phyloP scores from a whole-genome alignment of 1,140 invertebrate genomes.

The Drosophila kepulauana region DNA sequence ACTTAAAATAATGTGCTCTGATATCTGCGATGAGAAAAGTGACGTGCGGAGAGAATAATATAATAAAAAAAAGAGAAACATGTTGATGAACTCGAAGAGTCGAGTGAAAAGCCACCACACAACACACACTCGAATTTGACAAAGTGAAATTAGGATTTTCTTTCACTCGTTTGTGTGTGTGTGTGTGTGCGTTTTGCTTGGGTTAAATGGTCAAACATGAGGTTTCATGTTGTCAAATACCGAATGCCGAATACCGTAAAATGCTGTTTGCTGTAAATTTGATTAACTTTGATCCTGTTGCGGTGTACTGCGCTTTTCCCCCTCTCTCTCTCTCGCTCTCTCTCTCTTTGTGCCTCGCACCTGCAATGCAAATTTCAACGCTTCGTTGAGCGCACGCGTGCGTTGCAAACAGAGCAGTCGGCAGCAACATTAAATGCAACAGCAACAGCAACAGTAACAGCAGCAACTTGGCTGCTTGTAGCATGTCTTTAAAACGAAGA shows the following conservation, averaged over 20 bases:
- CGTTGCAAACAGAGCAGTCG: neutral
- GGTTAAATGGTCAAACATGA: slow-evolving; percentile 10
- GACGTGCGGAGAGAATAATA: neutral
- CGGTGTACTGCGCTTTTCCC: slow-evolving; percentile 4
- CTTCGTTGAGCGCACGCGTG: slow-evolving; percentile 27
- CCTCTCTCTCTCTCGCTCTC: too few relatives aligned
- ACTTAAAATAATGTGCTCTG: neutral
- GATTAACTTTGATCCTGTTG: slow-evolving; percentile 5
- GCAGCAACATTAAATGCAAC: neutral
- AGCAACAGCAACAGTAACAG: neutral
- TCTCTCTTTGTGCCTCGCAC: slow-evolving; percentile 8
- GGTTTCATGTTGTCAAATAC: neutral
- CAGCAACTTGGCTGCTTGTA: slow-evolving; percentile 18
- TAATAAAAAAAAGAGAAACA: neutral
- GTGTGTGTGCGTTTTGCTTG: neutral
- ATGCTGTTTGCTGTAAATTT: slow-evolving; percentile 5
- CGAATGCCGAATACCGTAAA: too few relatives aligned
- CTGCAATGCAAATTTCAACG: slow-evolving; percentile 43
- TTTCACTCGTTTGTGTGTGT: neutral
- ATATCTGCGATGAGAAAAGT: slow-evolving; percentile 8
- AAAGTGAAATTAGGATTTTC: slow-evolving; percentile 21
- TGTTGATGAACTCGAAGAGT: slow-evolving; percentile 3
- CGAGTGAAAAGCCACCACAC: neutral
- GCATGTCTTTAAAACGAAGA: slow-evolving; percentile 40
- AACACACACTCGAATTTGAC: neutral